Evolutionary conservation across 2,888 invertebrate species (phyloP), one percentile per base, ranked within the genome.

Genomic region (Sceliomorpha sp.): DNA sequence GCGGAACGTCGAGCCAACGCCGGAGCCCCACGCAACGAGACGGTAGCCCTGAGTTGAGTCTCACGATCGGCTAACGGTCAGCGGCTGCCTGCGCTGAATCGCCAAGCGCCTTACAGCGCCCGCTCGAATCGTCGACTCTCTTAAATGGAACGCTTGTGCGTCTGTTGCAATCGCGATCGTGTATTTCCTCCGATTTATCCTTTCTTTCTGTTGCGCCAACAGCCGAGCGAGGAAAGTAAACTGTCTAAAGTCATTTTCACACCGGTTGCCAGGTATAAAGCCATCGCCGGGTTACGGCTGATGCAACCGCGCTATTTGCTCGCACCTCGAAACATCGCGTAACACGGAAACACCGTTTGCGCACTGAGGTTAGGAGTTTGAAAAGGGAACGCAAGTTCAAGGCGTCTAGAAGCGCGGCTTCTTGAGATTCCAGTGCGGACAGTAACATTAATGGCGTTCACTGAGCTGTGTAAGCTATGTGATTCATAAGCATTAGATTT

Each of bases 381-480:
- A 67, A 70, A 70, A 70, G 60, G 70, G 70, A 70, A 67, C 66
- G 70, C 66, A 70, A 70, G 70, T 70, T 70, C 70, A 70, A 70
- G 70, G 67, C 59, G 71, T 71, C 71, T 71, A 63, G 58, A 45
- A 66, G 66, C 53, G 64, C 37, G 56, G 62, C 64, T 70, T 70
- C 70, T 70, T 70, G 62, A 50, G 63, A 71, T 71, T 67, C 67
- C 71, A 71, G 62, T 39, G 58, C 58, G 66, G 59, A 48, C 51
- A 50, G 67, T 67, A 63, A 63, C 68, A 68, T 68, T 71, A 71
- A 64, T 68, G 56, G 63, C 68, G 55, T 56, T 55, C 68, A 64
- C 40, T 59, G 58, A 44, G 64, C 59, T 71, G 68, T 71, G 20
- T 58, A 69, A 63, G 59, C 63, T 63, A 69, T 69, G 51, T 63